A percentile compares a stretch with the other conserved stretches of the same genome.
Evolutionary conservation across 2,797 vertebrate genomes (phyloP).

Genomic region (Danio tinwini): DNA sequence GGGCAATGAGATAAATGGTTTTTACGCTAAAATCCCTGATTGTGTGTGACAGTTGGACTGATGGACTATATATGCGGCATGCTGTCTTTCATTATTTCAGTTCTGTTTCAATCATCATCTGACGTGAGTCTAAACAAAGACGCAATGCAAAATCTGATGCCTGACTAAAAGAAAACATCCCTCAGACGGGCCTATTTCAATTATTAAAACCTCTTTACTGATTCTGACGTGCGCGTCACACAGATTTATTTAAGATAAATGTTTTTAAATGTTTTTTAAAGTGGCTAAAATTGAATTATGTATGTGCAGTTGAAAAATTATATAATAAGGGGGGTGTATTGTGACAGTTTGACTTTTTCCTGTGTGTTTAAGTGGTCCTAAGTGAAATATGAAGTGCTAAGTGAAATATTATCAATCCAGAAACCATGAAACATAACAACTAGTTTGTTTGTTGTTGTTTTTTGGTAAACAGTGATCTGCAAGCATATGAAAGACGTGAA

Average conservation of each 20-base stretch:
- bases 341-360: no score
- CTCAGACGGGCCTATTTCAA: slow-evolving; percentile 5
- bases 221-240: neutral
- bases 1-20: slow-evolving; percentile 14
- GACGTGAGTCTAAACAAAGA: slow-evolving; percentile 48
- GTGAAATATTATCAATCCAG: no score
- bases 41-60: slow-evolving; percentile 45
- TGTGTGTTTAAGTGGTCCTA: no score
- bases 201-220: neutral
- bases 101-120: slow-evolving; percentile 53
- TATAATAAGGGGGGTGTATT: neutral
- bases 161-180: slow-evolving; percentile 10
- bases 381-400: no score
- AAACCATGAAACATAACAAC: no score
- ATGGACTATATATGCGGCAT: slow-evolving; percentile 47
- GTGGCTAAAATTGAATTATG: neutral
- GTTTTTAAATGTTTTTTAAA: no score
- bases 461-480: no score
- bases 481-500: no score
- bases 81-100: slow-evolving; percentile 57
- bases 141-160: neutral
- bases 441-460: no score
- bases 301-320: neutral
- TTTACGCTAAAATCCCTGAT: slow-evolving; percentile 60
- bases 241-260: neutral